Evolutionary conservation across 2,797 vertebrate genomes (phyloP).

Genomic region (Brachymystax lenok): DNA sequence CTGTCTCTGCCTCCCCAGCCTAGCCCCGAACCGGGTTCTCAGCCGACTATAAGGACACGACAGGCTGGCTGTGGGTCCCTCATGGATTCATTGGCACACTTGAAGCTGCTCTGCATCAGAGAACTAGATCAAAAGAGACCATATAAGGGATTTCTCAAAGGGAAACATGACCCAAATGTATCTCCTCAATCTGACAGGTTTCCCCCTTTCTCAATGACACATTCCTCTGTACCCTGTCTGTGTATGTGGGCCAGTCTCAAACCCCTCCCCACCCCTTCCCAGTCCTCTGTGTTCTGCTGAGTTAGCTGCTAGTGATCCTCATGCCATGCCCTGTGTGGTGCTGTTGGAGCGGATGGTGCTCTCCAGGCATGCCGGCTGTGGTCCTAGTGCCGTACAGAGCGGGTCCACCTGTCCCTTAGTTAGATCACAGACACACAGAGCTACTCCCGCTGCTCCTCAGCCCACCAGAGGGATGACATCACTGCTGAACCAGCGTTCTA

Average conservation of each 20-base stretch:
- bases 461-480: slow-evolving; percentile 55
- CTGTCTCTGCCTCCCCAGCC: slow-evolving; percentile 4
- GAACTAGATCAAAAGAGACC: slow-evolving; percentile 58
- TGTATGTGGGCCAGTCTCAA: slow-evolving; percentile 30
- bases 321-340: too few species aligned
- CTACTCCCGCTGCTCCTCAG: slow-evolving; percentile 25
- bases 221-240: slow-evolving; percentile 16
- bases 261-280: slow-evolving; percentile 25
- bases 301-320: slow-evolving; percentile 53
- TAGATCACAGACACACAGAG: slow-evolving; percentile 17
- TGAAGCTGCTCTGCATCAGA: slow-evolving; percentile 38
- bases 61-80: slow-evolving; percentile 45
- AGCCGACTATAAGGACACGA: slow-evolving; percentile 11
- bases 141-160: slow-evolving; percentile 13
- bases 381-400: slow-evolving; percentile 55
- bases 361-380: slow-evolving; percentile 47
- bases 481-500: slow-evolving; percentile 27
- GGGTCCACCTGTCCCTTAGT: slow-evolving; percentile 67
- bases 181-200: slow-evolving; percentile 20
- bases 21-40: slow-evolving; percentile 30
- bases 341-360: slow-evolving; percentile 43
- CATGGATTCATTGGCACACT: slow-evolving; percentile 61
- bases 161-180: slow-evolving; percentile 59
- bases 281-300: slow-evolving; percentile 60
- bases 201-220: neutral